Evolutionary conservation across 1,140 invertebrate species (phyloP).

Genomic region (Macrocentrus cingulum): DNA sequence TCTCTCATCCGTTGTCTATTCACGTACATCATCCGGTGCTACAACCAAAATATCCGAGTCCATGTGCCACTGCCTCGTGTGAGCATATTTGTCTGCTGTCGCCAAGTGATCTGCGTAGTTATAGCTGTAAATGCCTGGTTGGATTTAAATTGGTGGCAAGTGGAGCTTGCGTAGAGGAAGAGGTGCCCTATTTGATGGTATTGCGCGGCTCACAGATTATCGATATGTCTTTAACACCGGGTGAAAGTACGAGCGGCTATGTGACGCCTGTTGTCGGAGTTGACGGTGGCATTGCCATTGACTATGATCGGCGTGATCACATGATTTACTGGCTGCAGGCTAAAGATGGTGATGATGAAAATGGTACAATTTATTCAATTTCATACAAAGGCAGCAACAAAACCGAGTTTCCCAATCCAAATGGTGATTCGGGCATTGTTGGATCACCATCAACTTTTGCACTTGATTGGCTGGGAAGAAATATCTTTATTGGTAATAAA

Average conservation of each 20-base stretch:
- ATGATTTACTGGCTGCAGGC: conserved; percentile 85
- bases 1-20: conserved; percentile 91
- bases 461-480: conserved; percentile 95
- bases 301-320: conserved; percentile 85
- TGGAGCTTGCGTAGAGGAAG: conserved; percentile 81
- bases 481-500: conserved; percentile 91
- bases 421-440: conserved; percentile 75
- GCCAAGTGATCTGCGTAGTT: conserved; percentile 66
- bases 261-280: conserved; percentile 89
- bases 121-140: conserved; percentile 88
- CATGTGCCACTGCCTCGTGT: conserved; percentile 79
- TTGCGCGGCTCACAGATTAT: conserved; percentile 87
- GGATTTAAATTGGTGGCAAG: conserved; percentile 73
- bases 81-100: conserved; percentile 91
- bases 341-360: conserved; percentile 70
- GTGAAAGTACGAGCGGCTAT: conserved; percentile 74
- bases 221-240: conserved; percentile 76
- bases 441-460: conserved; percentile 90
- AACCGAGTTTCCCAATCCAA: conserved; percentile 74
- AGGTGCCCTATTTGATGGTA: conserved; percentile 86
- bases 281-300: conserved; percentile 84
- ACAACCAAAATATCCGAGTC: conserved; percentile 84
- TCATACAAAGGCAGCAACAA: conserved; percentile 85
- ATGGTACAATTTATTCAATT: conserved; percentile 82
- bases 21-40: conserved; percentile 91